Conservation (phyloP, 2,888 invertebrate genomes). For the Julus scanicus region DNA sequence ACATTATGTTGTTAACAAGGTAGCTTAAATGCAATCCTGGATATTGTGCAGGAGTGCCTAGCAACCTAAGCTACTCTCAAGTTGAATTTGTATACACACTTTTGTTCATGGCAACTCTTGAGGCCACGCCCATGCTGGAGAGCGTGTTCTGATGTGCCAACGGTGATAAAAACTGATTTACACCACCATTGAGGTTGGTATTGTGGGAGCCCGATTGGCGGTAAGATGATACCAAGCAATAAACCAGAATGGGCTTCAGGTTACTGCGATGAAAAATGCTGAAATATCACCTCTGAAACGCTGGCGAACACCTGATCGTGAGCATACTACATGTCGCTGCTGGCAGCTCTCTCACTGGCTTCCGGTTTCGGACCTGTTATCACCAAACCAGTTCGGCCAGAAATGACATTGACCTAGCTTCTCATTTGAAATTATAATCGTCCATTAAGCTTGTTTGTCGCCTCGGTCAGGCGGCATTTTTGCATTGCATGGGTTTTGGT, state of each 20-base stretch:
- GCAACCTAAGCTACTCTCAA: neutral
- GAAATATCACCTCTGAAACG: slow-evolving; percentile 25
- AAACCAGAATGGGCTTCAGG: slow-evolving; percentile 18
- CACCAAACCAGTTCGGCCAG: neutral
- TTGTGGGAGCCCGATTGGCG: neutral
- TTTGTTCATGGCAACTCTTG: neutral
- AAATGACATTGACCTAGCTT: slow-evolving; percentile 12
- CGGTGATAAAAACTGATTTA: slow-evolving; percentile 14
- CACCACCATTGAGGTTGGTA: neutral
- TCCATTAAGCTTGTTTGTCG: slow-evolving; percentile 20
- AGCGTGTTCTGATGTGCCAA: neutral
- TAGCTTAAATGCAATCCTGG: neutral
- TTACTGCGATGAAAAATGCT: neutral
- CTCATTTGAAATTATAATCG: slow-evolving; percentile 17
- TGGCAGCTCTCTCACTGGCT: neutral
- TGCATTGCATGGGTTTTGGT: neutral
- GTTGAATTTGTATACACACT: neutral
- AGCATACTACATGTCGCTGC: no score
- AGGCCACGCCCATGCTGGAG: neutral
- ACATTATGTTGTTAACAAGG: neutral
- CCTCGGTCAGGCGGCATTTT: slow-evolving; percentile 12
- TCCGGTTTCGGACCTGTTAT: neutral
- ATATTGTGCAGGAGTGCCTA: neutral
- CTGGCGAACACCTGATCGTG: neutral
- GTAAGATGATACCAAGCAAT: neutral